Conservation (phyloP, 2,113 vertebrate species). For the Fregetta grallaria region DNA sequence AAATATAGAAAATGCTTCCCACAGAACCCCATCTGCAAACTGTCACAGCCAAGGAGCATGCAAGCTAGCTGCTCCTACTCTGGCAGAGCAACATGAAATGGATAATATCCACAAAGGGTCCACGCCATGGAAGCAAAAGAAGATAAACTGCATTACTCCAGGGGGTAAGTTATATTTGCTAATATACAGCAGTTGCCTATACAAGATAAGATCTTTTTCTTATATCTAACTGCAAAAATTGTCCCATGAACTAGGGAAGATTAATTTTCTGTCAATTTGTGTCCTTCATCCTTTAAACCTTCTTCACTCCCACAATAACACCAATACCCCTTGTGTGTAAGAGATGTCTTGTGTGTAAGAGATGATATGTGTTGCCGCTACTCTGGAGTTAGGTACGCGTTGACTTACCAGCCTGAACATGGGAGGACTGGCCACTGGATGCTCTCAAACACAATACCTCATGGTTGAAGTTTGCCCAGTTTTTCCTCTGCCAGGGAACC, state of each 20-base stretch:
- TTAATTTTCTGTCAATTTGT: neutral
- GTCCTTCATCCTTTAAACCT: neutral
- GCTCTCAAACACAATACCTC: neutral
- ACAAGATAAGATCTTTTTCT: neutral
- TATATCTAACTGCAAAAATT: neutral
- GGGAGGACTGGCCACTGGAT: neutral
- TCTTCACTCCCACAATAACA: neutral
- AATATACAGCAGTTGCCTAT: neutral
- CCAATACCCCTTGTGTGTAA: neutral
- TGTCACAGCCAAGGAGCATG: neutral
- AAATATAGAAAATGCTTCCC: neutral
- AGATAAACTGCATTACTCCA: neutral
- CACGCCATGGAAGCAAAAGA: neutral
- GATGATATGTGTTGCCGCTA: fast-evolving
- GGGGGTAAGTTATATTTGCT: neutral
- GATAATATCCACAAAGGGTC: neutral
- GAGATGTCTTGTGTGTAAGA: neutral
- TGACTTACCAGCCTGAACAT: neutral
- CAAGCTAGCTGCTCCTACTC: neutral
- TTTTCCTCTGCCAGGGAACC: neutral
- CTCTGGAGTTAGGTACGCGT: neutral
- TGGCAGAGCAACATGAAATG: neutral
- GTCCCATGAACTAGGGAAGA: neutral
- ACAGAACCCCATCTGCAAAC: neutral
- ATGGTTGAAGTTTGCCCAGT: neutral